Evolutionary conservation across 2,113 vertebrate genomes (phyloP), one percentile per base, ranked within the genome.

Genomic region (Gymnorhina tibicen): DNA sequence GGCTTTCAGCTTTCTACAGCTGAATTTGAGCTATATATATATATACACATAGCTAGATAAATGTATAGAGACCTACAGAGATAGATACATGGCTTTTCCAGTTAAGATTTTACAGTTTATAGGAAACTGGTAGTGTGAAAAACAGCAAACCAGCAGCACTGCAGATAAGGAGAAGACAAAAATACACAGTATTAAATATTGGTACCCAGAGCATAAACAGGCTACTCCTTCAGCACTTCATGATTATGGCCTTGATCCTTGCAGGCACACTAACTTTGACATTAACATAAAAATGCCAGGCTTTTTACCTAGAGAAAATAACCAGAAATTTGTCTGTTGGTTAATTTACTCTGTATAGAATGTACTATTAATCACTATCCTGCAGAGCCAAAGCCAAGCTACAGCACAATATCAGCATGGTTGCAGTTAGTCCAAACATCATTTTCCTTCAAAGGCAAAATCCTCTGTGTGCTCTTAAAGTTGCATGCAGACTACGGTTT

Each of bases 401-500:
- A 20, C 32, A 68, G n/a, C 16, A 68, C 17, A 50, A 6, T 30
- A 59, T 56, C 72, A 89, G 41, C 53, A 44, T 9, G n/a, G 37
- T 17, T 74, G 53, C 19, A 41, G 58, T 73, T 77, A 60, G 27
- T 13, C 8, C 55, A 60, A 63, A 62, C 10, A 5, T 15, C 6
- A 41, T 84, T 56, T 84, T 69, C 32, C 28, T 76, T 86, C 63
- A 47, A 69, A 73, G 55, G 19, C 11, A 23, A 44, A 89, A 44
- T 46, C 30, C 33, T 66, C 18, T 44, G 19, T 24, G 28, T 63
- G 15, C 22, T 80, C 15, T 72, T n/a, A 28, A 52, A 78, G 22
- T 30, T 0, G 0, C 10, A 10, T 6, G 4, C 0, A 5, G 12
- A 7, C 28, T 63, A 4, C 0, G 0, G 6, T 46, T 95, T 74